phyloP scores from a whole-genome alignment of 92 coral and sea anemone genomes.

The Zoanthus sociatus region DNA sequence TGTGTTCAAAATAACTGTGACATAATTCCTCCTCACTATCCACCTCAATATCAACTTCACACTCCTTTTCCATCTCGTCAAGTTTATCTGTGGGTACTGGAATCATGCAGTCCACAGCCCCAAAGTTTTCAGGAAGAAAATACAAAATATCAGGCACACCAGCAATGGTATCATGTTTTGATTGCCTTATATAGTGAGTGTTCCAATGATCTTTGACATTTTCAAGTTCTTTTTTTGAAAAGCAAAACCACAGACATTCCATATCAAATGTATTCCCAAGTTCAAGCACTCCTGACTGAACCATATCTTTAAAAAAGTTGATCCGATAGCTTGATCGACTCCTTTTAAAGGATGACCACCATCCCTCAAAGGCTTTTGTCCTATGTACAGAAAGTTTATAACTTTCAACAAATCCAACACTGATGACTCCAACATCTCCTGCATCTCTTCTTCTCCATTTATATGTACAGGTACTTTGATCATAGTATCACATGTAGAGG shows the following conservation, averaged over 20 bases:
- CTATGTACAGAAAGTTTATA: slow-evolving; percentile 16
- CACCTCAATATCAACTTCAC: no score
- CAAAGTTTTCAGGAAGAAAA: slow-evolving; percentile 43
- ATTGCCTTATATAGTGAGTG: slow-evolving; percentile 26
- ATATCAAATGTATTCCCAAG: neutral
- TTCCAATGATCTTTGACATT: slow-evolving; percentile 48
- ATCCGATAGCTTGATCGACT: neutral
- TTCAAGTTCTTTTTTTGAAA: slow-evolving; percentile 27
- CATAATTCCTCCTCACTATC: no score
- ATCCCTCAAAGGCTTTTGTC: neutral
- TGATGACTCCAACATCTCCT: slow-evolving; percentile 66
- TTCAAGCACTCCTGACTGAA: slow-evolving; percentile 20
- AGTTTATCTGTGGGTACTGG: no score
- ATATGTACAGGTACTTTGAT: slow-evolving; percentile 73
- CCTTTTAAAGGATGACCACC: neutral
- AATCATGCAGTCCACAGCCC: slow-evolving; percentile 26
- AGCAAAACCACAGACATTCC: slow-evolving; percentile 8
- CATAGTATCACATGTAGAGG: slow-evolving; percentile 72
- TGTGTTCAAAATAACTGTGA: no score
- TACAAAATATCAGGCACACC: slow-evolving; percentile 41
- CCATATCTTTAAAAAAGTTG: slow-evolving; percentile 9
- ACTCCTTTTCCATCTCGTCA: no score
- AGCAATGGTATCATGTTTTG: slow-evolving; percentile 39
- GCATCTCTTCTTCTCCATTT: slow-evolving; percentile 65
- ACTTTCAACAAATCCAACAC: slow-evolving; percentile 61